Base-by-base conservation (phyloP, 2,113 vertebrate species). In the Pongo abelii region DNA sequence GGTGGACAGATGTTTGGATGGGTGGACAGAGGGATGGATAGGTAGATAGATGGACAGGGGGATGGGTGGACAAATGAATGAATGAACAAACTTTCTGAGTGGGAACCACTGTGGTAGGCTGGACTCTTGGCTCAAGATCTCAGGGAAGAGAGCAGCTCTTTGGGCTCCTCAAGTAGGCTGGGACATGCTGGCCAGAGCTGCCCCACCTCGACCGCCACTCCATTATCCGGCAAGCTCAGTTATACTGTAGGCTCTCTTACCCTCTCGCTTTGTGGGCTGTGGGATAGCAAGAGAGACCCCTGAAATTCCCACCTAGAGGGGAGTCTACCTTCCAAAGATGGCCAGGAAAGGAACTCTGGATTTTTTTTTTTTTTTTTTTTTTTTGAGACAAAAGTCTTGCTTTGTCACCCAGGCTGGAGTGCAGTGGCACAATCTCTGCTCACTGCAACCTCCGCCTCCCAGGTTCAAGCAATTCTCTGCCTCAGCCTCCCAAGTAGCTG, bases 141-240 rank as follows among this genome's bases (percentile, higher is more conserved):
- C 0, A 0, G 30, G 74, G 43, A 55, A 50, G 46, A 11, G 40
- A 52, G 78, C 46, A 59, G 35, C 70, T 74, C 2, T 35, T 3
- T 1, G 59, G 38, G 27, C 72, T 46, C 70, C 13, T 70, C 46
- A 8, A 18, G 6, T 32, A 48, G 43, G 14, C 59, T 8, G 25
- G 46, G 25, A 3, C n/a, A 22, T 4, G 8, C 32, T 1, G 20
- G n/a, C 46, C 12, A 48, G 64, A 55, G 61, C 50, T 9, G 43
- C 59, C 38, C 5, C 30, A 16, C 40, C 55, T 12, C 35, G 22
- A 27, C 6, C 5, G 3, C 20, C 17, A 13, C 13, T 27, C 43
- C 3, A 0, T 3, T 6, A 13, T 1, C 22, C 0, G 0, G 27
- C 30, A 25, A 8, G 17, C 38, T 22, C 0, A 0, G n/a, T 52